Base-by-base conservation (phyloP, 2,888 invertebrate genomes). In the Lepeophtheirus nordmannii region DNA sequence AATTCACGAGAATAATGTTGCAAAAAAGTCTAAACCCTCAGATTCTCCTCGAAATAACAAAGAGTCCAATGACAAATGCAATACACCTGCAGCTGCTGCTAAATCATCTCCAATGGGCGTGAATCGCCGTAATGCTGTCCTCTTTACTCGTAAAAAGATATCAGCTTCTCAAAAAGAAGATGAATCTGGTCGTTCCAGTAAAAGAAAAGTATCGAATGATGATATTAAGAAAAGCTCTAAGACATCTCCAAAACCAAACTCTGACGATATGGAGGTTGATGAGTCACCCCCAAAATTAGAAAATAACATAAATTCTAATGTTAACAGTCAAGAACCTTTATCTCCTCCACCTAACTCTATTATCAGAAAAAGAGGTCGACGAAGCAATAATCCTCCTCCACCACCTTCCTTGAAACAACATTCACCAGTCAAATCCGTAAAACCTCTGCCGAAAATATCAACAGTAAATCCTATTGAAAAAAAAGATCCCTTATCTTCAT, bases 71-170 rank as follows among this genome's bases (percentile, higher is more conserved):
- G 30, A 30, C 30, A 30, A 30, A 30, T 30, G 30, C 30, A 30
- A 30, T 30, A 67, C 30, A 46, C 14, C 38, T 20, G 39, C 68
- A 22, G 60, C 69, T 22, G 67, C 68, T 17, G 65, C 69, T 12
- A 67, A 69, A 23, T 79, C n/a, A 1, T 46, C 80, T 1, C 79
- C 81, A 0, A 76, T 78, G 5, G 82, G 83, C 11, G 83, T 84
- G 10, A 84, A 84, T 73, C 77, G 84, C 38, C 74, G 87, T 72
- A 87, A 85, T 23, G 85, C 87, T n/a, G 86, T 87, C 37, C 75
- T 87, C 39, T 84, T 87, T 71, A 85, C 85, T 11, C 80, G 85
- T 61, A 87, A 87, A 75, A 83, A 72, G 38, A 71, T 71, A 17
- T 71, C 83, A 1, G 82, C 82, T 40, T 70, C 70, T 17, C 20